Conservation (phyloP, 2,888 invertebrate genomes). For the Drosophila conformis region DNA sequence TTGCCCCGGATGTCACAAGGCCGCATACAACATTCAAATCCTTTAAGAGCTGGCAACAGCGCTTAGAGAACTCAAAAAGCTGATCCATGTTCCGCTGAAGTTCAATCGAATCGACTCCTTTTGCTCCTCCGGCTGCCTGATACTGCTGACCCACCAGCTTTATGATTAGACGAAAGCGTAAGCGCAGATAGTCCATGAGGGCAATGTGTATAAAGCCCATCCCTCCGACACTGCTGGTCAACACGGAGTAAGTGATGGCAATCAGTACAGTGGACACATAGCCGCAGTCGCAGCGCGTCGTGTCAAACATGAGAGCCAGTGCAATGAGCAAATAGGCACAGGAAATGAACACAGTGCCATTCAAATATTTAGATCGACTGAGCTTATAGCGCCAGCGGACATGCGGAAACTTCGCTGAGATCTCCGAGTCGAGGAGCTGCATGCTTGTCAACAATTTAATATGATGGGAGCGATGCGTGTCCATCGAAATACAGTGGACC, state of each 20-base stretch:
- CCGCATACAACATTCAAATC: conserved; percentile 72
- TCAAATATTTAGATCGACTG: conserved; percentile 65
- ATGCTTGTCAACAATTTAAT: conserved; percentile 59
- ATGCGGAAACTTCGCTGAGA: conserved; percentile 60
- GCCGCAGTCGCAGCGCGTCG: conserved; percentile 72
- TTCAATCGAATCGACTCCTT: not conserved
- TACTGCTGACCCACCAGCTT: conserved; percentile 62
- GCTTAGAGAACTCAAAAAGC: conserved; percentile 54
- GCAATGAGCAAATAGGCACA: conserved; percentile 50
- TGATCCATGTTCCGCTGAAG: conserved; percentile 34
- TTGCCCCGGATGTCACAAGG: conserved; percentile 46
- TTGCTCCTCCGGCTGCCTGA: not conserved
- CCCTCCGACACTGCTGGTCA: conserved; percentile 64
- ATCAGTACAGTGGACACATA: conserved; percentile 65
- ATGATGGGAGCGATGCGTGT: conserved; percentile 60
- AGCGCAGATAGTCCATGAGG: conserved; percentile 78
- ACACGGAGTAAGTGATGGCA: conserved; percentile 62
- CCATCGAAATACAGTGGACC: conserved; percentile 55
- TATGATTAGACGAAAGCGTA: conserved; percentile 76
- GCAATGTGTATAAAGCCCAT: conserved; percentile 69
- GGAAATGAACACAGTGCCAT: conserved; percentile 42
- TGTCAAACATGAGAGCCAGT: conserved; percentile 63
- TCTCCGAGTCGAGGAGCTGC: conserved; percentile 63
- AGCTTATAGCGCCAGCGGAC: conserved; percentile 79
- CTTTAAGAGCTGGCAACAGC: conserved; percentile 65